Conservation (phyloP, 2,888 invertebrate genomes). For the Orthosia incerta region DNA sequence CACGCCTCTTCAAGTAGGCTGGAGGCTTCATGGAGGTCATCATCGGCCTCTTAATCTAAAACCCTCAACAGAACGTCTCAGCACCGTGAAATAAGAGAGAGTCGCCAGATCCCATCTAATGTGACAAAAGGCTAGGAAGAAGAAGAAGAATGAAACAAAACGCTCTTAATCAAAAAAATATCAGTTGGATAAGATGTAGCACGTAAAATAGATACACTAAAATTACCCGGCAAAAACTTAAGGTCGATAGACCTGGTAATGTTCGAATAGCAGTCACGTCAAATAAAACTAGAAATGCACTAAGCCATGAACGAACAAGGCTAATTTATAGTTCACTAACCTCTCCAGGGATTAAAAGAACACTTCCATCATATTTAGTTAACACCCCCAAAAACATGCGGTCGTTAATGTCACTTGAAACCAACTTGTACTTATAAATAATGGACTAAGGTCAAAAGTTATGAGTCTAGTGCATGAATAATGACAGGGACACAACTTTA, state of each 20-base stretch:
- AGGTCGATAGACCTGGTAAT: background rate
- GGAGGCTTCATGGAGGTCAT: too few relatives aligned
- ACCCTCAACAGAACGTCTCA: too few relatives aligned
- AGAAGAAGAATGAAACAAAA: background rate
- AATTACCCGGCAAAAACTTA: background rate
- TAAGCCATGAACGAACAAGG: conserved; percentile 2
- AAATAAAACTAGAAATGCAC: conserved; percentile 9
- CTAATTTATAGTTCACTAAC: conserved; percentile 3
- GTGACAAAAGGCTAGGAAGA: too few relatives aligned
- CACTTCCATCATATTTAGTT: conserved; percentile 8
- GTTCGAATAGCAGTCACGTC: conserved; percentile 5
- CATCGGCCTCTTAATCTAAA: too few relatives aligned
- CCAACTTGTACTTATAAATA: conserved; percentile 30
- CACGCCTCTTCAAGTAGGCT: too few relatives aligned
- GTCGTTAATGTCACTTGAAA: conserved; percentile 30
- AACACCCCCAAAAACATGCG: conserved; percentile 22
- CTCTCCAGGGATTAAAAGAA: background rate
- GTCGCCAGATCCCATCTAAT: too few relatives aligned
- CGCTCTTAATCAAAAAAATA: background rate
- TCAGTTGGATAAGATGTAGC: background rate
- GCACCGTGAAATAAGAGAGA: too few relatives aligned
- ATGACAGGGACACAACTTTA: conserved; percentile 32
- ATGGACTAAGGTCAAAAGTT: conserved; percentile 30
- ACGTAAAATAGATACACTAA: background rate
- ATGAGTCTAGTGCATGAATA: conserved; percentile 41